Conservation (phyloP, 2,797 vertebrate genomes). For the Taeniopygia guttata region DNA sequence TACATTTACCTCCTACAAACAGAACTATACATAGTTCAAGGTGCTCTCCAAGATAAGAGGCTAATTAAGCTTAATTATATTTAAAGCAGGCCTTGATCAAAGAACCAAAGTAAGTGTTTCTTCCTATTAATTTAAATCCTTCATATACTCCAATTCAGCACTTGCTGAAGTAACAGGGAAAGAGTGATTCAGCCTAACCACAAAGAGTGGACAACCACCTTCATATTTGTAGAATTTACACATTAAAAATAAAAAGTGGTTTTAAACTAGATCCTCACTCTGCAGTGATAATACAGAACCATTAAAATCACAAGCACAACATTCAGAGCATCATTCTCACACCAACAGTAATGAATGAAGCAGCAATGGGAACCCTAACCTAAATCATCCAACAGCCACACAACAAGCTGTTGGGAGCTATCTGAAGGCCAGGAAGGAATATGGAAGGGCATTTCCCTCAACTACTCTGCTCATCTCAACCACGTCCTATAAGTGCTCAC, state of each 20-base stretch:
- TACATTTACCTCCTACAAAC: background rate
- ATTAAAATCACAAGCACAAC: background rate
- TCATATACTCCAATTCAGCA: background rate
- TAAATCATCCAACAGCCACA: background rate
- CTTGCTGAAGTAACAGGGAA: background rate
- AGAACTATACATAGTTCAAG: background rate
- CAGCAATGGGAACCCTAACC: background rate
- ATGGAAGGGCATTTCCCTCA: fast-evolving
- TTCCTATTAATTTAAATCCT: background rate
- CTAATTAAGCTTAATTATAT: background rate
- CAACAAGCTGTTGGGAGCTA: background rate
- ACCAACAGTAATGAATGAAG: background rate
- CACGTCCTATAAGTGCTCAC: background rate
- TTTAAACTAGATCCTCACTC: background rate
- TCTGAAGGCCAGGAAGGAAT: background rate
- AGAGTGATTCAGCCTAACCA: background rate
- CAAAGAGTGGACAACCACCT: background rate
- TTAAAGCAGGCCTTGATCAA: background rate
- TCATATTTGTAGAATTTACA: background rate
- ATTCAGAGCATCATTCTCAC: background rate
- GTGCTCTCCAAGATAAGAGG: background rate
- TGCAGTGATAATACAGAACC: background rate
- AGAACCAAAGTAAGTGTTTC: background rate
- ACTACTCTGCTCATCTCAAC: background rate
- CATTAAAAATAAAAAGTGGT: background rate